Base-by-base conservation (phyloP, 1,140 invertebrate species). In the Dufourea novaeangliae region DNA sequence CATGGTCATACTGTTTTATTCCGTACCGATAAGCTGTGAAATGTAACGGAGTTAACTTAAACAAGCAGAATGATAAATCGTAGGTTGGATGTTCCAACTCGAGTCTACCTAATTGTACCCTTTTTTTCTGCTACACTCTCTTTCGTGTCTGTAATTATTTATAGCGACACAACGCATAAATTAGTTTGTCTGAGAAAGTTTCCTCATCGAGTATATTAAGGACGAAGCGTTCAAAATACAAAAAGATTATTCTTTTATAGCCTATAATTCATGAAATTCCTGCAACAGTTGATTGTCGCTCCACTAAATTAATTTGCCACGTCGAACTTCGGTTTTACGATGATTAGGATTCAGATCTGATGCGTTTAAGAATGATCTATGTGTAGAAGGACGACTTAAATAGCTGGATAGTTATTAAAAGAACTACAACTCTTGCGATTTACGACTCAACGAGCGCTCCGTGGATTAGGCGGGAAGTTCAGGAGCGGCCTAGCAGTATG, bases 1-100 rank as follows among this genome's bases (percentile, higher is more conserved):
- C n/a, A n/a, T n/a, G 76, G 68, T 78, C 83, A 79, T 70, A 73
- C 77, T 69, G 56, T 86, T 57, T 80, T 61, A 86, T 79, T 52
- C 75, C 77, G 68, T 76, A 83, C 59, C 80, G 61, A 63, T 67
- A 50, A 81, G 41, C 64, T 80, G n/a, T n/a, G 61, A 41, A 46
- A 72, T 54, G 29, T 22, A 34, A 80, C 50, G 56, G 54, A 79
- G 37, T 32, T 61, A 50, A 70, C 57, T n/a, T 10, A 64, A 61
- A 81, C 17, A 68, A 79, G 17, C 57, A 50, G 46, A 50, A 50
- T 50, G 27, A 50, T 57, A 62, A 52, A 20, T 82, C 61, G 57
- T 69, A 66, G 75, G 44, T 14, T 76, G 79, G 46, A 46, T 67
- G n/a, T 66, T 46, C n/a, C 32, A n/a, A 17, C 22, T 22, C 10